Evolutionary conservation across 2,888 invertebrate species (phyloP).

Genomic region (Brenthis hecate): DNA sequence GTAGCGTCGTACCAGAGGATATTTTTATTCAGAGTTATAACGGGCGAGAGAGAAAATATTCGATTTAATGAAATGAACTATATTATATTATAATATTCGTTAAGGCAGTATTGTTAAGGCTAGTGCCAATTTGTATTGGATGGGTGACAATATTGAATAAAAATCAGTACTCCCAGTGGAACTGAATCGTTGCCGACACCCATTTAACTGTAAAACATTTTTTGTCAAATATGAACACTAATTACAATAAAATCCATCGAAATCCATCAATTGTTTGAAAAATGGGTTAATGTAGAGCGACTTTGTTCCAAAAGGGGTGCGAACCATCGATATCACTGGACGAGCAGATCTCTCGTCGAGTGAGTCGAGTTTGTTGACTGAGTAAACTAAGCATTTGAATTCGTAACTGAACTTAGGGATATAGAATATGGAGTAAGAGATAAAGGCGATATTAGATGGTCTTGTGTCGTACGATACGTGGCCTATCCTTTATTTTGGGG

Average conservation of each 20-base stretch:
- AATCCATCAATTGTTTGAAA: not conserved
- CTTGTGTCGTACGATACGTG: constrained; percentile 6
- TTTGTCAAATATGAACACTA: too few species aligned
- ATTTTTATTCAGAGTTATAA: constrained; percentile 17
- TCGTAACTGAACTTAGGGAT: not conserved
- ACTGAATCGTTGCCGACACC: constrained; percentile 22
- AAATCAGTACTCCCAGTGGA: constrained; percentile 30
- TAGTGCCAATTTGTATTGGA: constrained; percentile 45
- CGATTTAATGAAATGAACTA: constrained; percentile 23
- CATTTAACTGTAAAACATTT: too few species aligned
- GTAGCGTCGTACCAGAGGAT: constrained; percentile 12
- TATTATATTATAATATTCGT: constrained; percentile 8
- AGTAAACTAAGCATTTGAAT: constrained; percentile 16
- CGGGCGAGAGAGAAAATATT: constrained; percentile 1
- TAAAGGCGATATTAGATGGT: constrained; percentile 44
- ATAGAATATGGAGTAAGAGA: constrained; percentile 45
- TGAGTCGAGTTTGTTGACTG: constrained; percentile 15
- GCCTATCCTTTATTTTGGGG: constrained; percentile 20
- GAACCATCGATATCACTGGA: constrained; percentile 1
- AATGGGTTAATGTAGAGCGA: not conserved
- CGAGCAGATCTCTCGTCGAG: constrained; percentile 30
- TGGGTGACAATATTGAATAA: constrained; percentile 34
- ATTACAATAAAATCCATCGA: too few species aligned
- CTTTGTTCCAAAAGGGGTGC: constrained; percentile 6
- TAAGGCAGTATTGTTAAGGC: constrained; percentile 40